phyloP scores from a whole-genome alignment of 2,888 invertebrate genomes.

The Amaurobius ferox region DNA sequence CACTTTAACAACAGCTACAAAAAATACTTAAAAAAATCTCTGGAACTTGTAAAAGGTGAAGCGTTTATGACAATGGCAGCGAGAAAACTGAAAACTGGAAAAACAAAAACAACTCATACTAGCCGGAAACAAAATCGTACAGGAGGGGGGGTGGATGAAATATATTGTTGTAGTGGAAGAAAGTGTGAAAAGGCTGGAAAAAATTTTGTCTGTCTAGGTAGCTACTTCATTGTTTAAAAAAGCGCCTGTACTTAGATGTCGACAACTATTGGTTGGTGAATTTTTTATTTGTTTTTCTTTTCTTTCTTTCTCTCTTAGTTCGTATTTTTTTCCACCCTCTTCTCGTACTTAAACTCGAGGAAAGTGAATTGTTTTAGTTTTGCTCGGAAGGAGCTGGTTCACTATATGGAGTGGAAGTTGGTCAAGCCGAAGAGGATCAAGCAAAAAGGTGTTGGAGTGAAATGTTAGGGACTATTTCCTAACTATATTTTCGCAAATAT shows the following conservation, averaged over 20 bases:
- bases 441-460: not conserved
- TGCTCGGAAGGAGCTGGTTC: conserved; percentile 6
- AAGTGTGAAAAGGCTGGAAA: conserved; percentile 45
- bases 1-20: conserved; percentile 42
- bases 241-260: conserved; percentile 47
- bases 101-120: conserved; percentile 66
- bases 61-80: conserved; percentile 60
- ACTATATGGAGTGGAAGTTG: conserved; percentile 18
- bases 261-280: conserved; percentile 55
- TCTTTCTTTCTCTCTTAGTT: conserved; percentile 1
- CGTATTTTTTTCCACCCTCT: not conserved
- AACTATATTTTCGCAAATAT: not conserved
- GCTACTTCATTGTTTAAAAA: conserved; percentile 67
- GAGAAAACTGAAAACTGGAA: conserved; percentile 33
- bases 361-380: conserved; percentile 46
- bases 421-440: not conserved
- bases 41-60: conserved; percentile 68
- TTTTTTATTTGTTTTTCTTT: conserved; percentile 34
- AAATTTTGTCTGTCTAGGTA: conserved; percentile 44
- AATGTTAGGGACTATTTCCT: not conserved
- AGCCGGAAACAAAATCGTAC: conserved; percentile 63
- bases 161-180: conserved; percentile 54
- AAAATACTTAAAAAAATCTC: conserved; percentile 43
- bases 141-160: conserved; percentile 38
- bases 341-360: conserved; percentile 18